Percentiles rank a stretch among this genome's conserved stretches.
Evolutionary conservation across 1,140 invertebrate species (phyloP).

Genomic region (Pemphigus obesinymphae): DNA sequence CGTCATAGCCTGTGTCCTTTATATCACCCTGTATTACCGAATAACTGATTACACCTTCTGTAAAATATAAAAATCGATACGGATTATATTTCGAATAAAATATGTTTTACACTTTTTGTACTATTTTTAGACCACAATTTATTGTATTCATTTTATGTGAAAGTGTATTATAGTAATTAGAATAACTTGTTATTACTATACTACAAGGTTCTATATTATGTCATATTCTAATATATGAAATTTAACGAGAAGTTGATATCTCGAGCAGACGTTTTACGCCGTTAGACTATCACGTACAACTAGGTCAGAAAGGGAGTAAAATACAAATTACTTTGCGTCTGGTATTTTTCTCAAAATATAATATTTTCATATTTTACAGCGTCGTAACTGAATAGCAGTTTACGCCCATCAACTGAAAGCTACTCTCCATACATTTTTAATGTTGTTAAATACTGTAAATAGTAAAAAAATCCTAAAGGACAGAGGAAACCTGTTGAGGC

Average conservation of each 20-base stretch:
- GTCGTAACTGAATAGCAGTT: not conserved
- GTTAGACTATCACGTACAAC: not conserved
- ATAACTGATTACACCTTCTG: slow-evolving; percentile 60
- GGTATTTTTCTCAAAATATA: not conserved
- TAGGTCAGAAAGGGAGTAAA: not conserved
- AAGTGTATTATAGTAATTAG: too few relatives aligned
- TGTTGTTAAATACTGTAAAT: not conserved
- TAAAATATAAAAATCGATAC: slow-evolving; percentile 18
- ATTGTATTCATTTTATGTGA: too few relatives aligned
- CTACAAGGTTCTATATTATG: too few relatives aligned
- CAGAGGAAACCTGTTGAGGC: not conserved
- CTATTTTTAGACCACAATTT: too few relatives aligned
- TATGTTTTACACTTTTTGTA: not conserved
- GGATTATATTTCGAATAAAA: not conserved
- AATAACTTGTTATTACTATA: too few relatives aligned
- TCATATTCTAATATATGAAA: not conserved
- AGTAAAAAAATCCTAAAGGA: not conserved
- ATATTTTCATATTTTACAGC: not conserved
- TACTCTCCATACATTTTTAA: not conserved
- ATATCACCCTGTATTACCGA: slow-evolving; percentile 61
- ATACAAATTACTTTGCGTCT: not conserved
- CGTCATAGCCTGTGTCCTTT: slow-evolving; percentile 61
- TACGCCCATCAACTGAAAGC: not conserved
- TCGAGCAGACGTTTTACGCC: not conserved
- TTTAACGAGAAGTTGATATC: not conserved